Conservation (phyloP, 2,888 invertebrate species). For the Volucella zonaria region DNA sequence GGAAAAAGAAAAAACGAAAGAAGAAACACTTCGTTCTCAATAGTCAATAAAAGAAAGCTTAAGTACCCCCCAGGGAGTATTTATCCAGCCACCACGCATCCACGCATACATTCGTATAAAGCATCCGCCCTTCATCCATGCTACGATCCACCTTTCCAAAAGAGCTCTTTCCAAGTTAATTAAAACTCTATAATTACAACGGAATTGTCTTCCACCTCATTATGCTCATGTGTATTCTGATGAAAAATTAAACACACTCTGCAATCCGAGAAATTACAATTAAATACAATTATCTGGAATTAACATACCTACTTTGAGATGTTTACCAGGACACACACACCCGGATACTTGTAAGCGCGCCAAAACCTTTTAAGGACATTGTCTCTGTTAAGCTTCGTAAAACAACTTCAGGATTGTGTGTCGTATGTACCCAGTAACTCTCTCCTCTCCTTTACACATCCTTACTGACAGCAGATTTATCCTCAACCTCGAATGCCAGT, state of each 20-base stretch:
- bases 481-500: slow-evolving; percentile 42
- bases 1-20: too few species aligned
- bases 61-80: slow-evolving; percentile 35
- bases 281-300: slow-evolving; percentile 71
- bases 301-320: slow-evolving; percentile 59
- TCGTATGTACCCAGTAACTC: not conserved
- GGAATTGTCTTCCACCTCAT: slow-evolving; percentile 58
- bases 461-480: slow-evolving; percentile 38
- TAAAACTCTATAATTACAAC: slow-evolving; percentile 66
- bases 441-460: not conserved
- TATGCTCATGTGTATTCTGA: slow-evolving; percentile 52
- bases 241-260: slow-evolving; percentile 64
- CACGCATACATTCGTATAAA: too few species aligned
- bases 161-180: slow-evolving; percentile 48
- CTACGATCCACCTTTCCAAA: slow-evolving; percentile 19
- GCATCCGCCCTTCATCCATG: not conserved
- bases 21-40: too few species aligned
- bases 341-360: slow-evolving; percentile 18
- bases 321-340: slow-evolving; percentile 50
- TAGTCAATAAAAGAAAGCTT: slow-evolving; percentile 6
- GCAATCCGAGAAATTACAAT: slow-evolving; percentile 70
- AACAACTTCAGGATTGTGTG: slow-evolving; percentile 22
- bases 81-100: slow-evolving; percentile 21
- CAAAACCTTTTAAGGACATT: slow-evolving; percentile 41
- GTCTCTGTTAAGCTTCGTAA: slow-evolving; percentile 30